A percentile compares a stretch with the other conserved stretches of the same genome.
Conservation (phyloP, 2,113 vertebrate genomes). For the Zosterops borbonicus region DNA sequence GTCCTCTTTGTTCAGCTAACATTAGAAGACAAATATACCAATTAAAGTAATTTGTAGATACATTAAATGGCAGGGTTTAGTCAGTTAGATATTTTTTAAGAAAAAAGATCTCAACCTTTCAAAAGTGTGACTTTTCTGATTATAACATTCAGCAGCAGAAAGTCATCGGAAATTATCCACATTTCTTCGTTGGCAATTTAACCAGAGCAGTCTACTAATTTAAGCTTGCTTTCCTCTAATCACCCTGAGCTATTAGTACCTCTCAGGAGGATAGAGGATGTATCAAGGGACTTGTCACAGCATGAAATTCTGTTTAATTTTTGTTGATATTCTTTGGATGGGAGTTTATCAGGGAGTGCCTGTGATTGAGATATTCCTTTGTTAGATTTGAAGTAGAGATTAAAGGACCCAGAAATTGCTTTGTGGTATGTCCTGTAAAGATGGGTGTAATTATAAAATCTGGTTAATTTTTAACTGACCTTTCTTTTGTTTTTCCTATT, state of each 20-base stretch:
- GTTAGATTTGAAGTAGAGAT: not conserved
- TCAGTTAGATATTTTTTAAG: not conserved
- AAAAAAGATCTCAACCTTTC: not conserved
- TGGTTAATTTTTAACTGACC: not conserved
- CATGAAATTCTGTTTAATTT: not conserved
- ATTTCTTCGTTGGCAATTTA: not conserved
- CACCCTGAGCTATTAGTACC: not conserved
- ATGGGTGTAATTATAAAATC: not conserved
- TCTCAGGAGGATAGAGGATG: not conserved
- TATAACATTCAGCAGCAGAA: not conserved
- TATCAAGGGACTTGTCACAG: not conserved
- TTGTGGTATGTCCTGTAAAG: not conserved
- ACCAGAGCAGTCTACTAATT: not conserved
- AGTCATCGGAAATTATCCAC: not conserved
- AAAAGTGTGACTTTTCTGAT: not conserved
- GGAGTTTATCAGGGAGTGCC: not conserved
- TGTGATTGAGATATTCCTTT: not conserved
- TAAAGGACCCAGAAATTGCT: not conserved
- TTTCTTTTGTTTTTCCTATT: not conserved
- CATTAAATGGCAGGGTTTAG: not conserved
- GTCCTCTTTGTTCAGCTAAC: not conserved
- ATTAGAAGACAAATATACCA: not conserved
- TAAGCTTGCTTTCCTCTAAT: not conserved
- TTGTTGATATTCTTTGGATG: not conserved
- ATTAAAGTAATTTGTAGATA: not conserved